These are phyloP conservation scores for Plagiodera versicolora DNA, from an alignment of 2,888 invertebrate genomes.

Conservation along the genomic window DNA sequence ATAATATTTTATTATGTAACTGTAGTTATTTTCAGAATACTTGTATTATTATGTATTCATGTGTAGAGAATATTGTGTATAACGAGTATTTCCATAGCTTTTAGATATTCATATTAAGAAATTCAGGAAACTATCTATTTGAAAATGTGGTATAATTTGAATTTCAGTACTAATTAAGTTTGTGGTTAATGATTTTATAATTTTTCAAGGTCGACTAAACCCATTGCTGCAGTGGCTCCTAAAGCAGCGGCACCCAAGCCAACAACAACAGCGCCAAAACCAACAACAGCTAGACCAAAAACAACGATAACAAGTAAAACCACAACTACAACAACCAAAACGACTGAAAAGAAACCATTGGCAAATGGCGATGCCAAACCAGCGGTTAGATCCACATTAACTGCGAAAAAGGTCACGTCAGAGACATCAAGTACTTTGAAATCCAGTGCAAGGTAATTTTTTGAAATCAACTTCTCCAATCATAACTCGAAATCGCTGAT, in stretches of 20 bases:
- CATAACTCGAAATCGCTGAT: too few relatives aligned
- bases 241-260: slow-evolving; percentile 36
- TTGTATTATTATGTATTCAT: too few relatives aligned
- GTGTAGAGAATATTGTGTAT: too few relatives aligned
- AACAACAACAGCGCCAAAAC: slow-evolving; percentile 33
- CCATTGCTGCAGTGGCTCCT: slow-evolving; percentile 24
- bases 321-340: slow-evolving; percentile 32
- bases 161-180: too few relatives aligned
- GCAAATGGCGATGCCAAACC: slow-evolving; percentile 62
- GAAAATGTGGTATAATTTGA: too few relatives aligned
- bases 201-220: slow-evolving; percentile 21
- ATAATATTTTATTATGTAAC: too few relatives aligned
- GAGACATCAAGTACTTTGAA: slow-evolving; percentile 23
- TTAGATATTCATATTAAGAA: too few relatives aligned
- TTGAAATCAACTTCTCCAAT: too few relatives aligned
- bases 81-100: too few relatives aligned
- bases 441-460: slow-evolving; percentile 19
- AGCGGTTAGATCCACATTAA: slow-evolving; percentile 31
- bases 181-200: neutral
- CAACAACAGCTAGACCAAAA: slow-evolving; percentile 33
- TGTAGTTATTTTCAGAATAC: too few relatives aligned
- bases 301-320: slow-evolving; percentile 59
- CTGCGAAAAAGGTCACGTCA: slow-evolving; percentile 24
- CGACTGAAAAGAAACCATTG: slow-evolving; percentile 58
- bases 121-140: too few relatives aligned